A percentile compares a stretch with the other conserved stretches of the same genome.
Conservation (phyloP, 1,140 invertebrate genomes). For the Diachasmimorpha longicaudata region DNA sequence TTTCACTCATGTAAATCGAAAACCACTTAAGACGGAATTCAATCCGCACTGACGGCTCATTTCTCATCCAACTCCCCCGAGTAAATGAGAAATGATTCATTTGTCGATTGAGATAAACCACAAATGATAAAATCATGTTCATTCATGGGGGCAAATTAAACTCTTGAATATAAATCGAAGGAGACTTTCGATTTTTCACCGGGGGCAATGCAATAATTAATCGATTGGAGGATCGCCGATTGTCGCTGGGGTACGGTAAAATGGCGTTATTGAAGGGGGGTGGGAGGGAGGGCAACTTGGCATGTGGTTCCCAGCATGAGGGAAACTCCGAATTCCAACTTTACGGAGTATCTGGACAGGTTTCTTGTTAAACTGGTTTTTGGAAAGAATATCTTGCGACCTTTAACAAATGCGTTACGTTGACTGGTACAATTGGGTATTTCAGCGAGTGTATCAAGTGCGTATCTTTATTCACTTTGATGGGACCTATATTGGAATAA, state of each 20-base stretch:
- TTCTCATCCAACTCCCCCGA: neutral
- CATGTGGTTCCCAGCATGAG: neutral
- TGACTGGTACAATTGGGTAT: neutral
- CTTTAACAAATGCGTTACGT: neutral
- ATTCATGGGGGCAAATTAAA: neutral
- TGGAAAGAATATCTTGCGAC: constrained; percentile 5
- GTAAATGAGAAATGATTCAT: neutral
- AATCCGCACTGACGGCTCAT: neutral
- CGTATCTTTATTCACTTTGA: too few relatives aligned
- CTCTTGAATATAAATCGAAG: neutral
- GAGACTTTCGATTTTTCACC: neutral
- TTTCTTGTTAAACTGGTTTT: constrained; percentile 26
- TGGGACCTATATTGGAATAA: too few relatives aligned
- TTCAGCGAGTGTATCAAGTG: neutral
- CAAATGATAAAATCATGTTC: neutral
- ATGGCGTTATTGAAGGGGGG: neutral
- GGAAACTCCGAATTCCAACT: constrained; percentile 24
- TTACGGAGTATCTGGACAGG: constrained; percentile 16
- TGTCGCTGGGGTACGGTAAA: neutral
- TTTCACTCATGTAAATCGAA: neutral
- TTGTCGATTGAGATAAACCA: neutral
- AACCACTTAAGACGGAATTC: neutral
- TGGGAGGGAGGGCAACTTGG: too few relatives aligned
- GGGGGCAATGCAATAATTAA: too few relatives aligned
- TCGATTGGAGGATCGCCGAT: too few relatives aligned